Evolutionary conservation across 2,113 vertebrate genomes (phyloP).

Genomic region (Ascaphus truei): DNA sequence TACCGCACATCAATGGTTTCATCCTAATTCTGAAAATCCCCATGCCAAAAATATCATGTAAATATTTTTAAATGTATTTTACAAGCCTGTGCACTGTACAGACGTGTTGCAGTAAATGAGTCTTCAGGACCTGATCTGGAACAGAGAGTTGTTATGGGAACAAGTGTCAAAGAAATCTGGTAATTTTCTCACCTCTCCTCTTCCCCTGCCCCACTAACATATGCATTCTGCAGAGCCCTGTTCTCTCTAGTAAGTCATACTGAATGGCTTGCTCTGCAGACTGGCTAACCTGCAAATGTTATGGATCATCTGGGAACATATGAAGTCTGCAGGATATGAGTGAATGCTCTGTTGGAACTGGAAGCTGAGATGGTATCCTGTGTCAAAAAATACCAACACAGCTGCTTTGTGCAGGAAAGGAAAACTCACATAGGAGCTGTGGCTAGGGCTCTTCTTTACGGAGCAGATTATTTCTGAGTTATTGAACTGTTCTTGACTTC

Average conservation of each 20-base stretch:
- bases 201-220: neutral
- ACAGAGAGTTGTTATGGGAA: slow-evolving; percentile 47
- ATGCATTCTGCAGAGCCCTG: slow-evolving; percentile 50
- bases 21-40: neutral
- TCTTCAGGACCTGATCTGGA: neutral
- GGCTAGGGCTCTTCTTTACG: slow-evolving; percentile 31
- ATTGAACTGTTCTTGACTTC: slow-evolving; percentile 42
- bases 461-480: slow-evolving; percentile 44
- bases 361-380: slow-evolving; percentile 49
- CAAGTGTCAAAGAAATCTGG: slow-evolving; percentile 43
- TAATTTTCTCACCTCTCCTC: slow-evolving; percentile 34
- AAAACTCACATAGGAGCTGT: slow-evolving; percentile 40
- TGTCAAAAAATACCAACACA: slow-evolving; percentile 53
- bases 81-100: neutral
- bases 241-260: slow-evolving; percentile 45
- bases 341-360: slow-evolving; percentile 44
- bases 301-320: slow-evolving; percentile 53
- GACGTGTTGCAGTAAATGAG: neutral
- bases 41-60: slow-evolving; percentile 9
- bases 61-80: slow-evolving; percentile 7
- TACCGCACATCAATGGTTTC: neutral
- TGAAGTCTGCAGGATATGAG: slow-evolving; percentile 41
- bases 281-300: slow-evolving; percentile 30
- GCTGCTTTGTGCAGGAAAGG: slow-evolving; percentile 50
- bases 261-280: slow-evolving; percentile 40